Evolutionary conservation across 2,888 invertebrate species (phyloP), one percentile per base, ranked within the genome.

Genomic region (Neoitamus cyanurus): DNA sequence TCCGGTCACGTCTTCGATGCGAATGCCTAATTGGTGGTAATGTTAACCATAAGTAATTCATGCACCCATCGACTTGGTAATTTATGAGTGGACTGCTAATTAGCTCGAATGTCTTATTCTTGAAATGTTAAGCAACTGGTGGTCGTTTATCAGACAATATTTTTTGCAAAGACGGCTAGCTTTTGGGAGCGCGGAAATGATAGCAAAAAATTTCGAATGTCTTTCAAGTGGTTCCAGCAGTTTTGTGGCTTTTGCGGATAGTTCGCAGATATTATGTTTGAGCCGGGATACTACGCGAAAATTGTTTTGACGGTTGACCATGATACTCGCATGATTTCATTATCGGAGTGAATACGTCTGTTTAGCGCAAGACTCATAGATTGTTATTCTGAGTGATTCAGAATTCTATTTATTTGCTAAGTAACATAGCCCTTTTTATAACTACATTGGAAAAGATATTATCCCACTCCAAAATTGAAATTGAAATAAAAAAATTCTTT

Each of bases 1-100:
- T 58, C 78, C 73, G 78, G 31, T 84, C 28, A 80, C 30, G 73
- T 80, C 80, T 80, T 80, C 70, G 34, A 70, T 77, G 36, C 42
- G 42, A 77, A 28, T 20, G 37, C 42, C 77, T 77, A 77, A 77
- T 77, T 28, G 77, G 37, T 28, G 77, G 42, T 42, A 46, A 77
- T 77, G 58, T 58, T 58, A 58, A 58, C 58, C 58, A 58, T 58
- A 58, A 58, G 58, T 58, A 58, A 58, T 58, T 58, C 58, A 58
- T 58, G 58, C 58, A 58, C 2, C 20, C 58, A 58, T 25, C 58
- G 58, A 58, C 58, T 58, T 58, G 20, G 58, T 25, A 58, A 58
- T 58, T 58, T 58, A 58, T 58, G 58, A 58, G 58, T 9, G 25
- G 58, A 58, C 58, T 58, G 25, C 20, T 58, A 58, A 58, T 58